Evolutionary conservation across 2,113 vertebrate genomes (phyloP).

Genomic region (Spea bombifrons): DNA sequence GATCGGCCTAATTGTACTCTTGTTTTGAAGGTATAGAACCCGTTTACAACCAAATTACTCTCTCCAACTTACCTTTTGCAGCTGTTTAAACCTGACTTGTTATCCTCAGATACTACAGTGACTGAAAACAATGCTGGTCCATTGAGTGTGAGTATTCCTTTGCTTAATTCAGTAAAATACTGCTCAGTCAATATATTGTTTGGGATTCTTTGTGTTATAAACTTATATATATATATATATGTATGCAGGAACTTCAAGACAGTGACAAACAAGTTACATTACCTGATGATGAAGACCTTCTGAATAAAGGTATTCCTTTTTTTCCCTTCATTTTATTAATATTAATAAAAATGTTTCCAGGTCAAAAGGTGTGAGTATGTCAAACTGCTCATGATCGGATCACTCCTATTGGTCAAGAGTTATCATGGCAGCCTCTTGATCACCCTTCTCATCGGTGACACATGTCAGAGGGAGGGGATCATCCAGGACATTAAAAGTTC

Average conservation of each 20-base stretch:
- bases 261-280: neutral
- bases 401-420: no score
- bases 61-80: constrained; percentile 51
- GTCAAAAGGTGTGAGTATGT: no score
- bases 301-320: constrained; percentile 19
- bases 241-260: neutral
- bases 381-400: no score
- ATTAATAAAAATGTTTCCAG: no score
- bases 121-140: constrained; percentile 49
- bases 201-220: neutral
- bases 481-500: no score
- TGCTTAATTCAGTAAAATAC: neutral
- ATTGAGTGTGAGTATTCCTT: constrained; percentile 54
- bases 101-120: constrained; percentile 52
- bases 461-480: no score
- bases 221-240: no score
- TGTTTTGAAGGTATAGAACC: no score
- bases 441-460: no score
- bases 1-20: no score
- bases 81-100: constrained; percentile 56
- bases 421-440: no score
- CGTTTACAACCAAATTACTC: neutral
- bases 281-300: neutral
- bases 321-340: neutral
- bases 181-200: neutral